Base-by-base conservation (phyloP, 2,888 invertebrate genomes). In the Dicyrtoma fusca region DNA sequence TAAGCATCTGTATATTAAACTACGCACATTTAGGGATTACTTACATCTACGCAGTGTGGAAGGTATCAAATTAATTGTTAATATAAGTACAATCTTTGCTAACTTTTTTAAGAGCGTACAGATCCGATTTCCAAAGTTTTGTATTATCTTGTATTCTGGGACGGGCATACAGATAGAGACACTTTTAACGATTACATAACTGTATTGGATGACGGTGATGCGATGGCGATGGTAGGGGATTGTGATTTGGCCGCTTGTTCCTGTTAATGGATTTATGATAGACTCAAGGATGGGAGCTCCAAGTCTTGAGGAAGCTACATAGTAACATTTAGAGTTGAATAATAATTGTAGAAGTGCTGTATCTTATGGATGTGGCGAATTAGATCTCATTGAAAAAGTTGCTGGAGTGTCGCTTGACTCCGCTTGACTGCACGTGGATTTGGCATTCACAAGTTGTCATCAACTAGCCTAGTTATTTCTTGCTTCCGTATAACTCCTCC, bases 381-480 rank as follows among this genome's bases (percentile, higher is more conserved):
- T 53, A 53, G 53, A 53, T 10, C 21, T 53, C 53, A 53, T 53
- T 53, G 53, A 53, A 53, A 17, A 53, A 34, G 34, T 34, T 34
- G 34, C 34, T 34, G 34, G 34, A 53, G 53, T 21, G 17, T 17
- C 53, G 10, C n/a, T 10, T 53, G 21, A 17, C 8, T 17, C 21
- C 17, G 17, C 53, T 49, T 13, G 3, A 17, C 14, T 26, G 11
- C 64, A 64, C 64, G 64, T 64, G 64, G 49, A 64, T 51, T 44
- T 42, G 62, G 45, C 42, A 19, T 64, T 63, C 23, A 51, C 47
- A 25, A 25, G 49, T 49, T 64, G 64, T 64, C 64, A 64, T 45
- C 64, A 64, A 64, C n/a, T 49, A 49, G 64, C 64, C 64, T 64
- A 64, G 64, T 62, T 62, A 26, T 34, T 59, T 25, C 59, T 25